Base-by-base conservation (phyloP, 2,113 vertebrate genomes). In the Chaetodon trifascialis region DNA sequence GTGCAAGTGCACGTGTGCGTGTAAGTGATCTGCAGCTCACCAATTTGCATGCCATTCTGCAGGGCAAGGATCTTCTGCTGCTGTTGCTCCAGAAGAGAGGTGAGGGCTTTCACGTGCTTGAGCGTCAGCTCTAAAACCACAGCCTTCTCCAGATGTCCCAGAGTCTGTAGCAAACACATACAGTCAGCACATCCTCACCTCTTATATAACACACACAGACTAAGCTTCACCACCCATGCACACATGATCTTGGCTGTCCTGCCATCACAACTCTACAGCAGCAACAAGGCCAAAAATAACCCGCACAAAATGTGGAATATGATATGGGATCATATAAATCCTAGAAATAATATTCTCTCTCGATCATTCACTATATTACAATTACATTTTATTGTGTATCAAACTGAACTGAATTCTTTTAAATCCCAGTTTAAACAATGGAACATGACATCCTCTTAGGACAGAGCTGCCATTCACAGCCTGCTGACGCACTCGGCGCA, bases 111-210 rank as follows among this genome's bases (percentile, higher is more conserved):
- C 93, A 99, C 97, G 2, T 99, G 98, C 89, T 99, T 99, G 90
- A 99, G 88, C 11, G 98, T 99, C 38, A 99, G 97, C 91, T 99
- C 98, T 73, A 99, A 94, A 69, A 99, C 98, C 88, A 99, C 98
- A 0, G 98, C 98, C 91, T 99, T 99, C 94, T 99, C 98, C 95
- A 99, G 93, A 94, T 99, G 98, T 64, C 98, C 98, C 86, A 99
- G 89, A 67, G 98, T 99, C 98, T 99, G 94, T 67, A 80, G 90
- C 79, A 84, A 80, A 92, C 75, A 91, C 86, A 78, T 77, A 79
- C 30, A 77, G 83, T 93, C 84, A 93, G 85, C 79, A 88, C 60
- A 79, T 79, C 67, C 36, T 81, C 73, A 16, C 54, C n/a, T 82
- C 79, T 93, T 93, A 92, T 59, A 75, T 84, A 92, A 92, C 67